Evolutionary conservation across 2,888 invertebrate species (phyloP).

Genomic region (Hyposoter dolosus): DNA sequence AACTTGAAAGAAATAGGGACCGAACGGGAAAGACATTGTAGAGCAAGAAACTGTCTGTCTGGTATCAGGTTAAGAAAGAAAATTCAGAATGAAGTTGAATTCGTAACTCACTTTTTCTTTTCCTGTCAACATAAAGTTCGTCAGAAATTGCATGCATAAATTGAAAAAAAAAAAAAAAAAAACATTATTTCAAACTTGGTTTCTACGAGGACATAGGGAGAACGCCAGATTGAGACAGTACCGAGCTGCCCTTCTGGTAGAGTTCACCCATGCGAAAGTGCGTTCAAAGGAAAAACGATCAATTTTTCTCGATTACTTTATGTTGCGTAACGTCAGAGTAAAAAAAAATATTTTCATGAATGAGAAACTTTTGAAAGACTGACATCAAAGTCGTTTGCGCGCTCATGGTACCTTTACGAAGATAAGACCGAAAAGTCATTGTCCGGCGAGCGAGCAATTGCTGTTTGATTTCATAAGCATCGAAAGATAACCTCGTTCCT

Average conservation of each 20-base stretch:
- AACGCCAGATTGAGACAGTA: slow-evolving; percentile 10
- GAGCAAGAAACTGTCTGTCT: slow-evolving; percentile 52
- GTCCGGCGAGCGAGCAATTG: background rate
- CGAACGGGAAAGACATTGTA: slow-evolving; percentile 16
- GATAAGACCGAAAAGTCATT: background rate
- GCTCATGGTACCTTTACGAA: background rate
- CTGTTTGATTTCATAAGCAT: background rate
- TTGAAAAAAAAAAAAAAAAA: slow-evolving; percentile 70
- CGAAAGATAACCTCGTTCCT: slow-evolving; percentile 14
- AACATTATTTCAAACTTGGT: slow-evolving; percentile 73
- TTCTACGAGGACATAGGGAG: slow-evolving; percentile 60
- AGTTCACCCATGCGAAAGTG: slow-evolving; percentile 27
- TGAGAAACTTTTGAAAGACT: background rate
- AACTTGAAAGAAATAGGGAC: background rate
- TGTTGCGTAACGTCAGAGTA: slow-evolving; percentile 17
- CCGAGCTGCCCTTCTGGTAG: background rate
- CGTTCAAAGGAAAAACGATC: slow-evolving; percentile 29
- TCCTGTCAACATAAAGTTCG: slow-evolving; percentile 69
- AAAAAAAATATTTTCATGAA: slow-evolving; percentile 5
- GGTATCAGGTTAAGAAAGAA: slow-evolving; percentile 32
- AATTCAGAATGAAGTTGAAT: slow-evolving; percentile 26
- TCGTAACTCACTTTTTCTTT: slow-evolving; percentile 1
- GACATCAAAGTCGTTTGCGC: background rate
- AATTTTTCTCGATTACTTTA: slow-evolving; percentile 65
- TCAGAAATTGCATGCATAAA: slow-evolving; percentile 81